Base-by-base conservation (phyloP, 2,113 vertebrate species). In the Cottus gobio region DNA sequence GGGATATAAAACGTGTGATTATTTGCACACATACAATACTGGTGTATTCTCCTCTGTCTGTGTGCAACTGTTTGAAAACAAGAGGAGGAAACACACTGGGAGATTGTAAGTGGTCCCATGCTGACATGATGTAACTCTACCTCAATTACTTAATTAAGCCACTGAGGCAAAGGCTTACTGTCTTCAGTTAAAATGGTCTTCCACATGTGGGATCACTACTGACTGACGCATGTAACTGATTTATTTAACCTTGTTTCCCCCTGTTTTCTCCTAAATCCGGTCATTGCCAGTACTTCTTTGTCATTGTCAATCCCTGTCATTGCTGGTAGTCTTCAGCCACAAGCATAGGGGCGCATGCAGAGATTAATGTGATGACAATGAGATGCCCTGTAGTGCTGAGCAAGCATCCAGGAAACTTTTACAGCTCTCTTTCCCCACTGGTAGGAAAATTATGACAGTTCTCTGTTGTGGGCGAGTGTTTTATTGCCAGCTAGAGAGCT, bases 101-200 rank as follows among this genome's bases (percentile, higher is more conserved):
- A 67, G 28, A 61, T 44, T 71, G 0, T 72, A 85, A 85, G 72
- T 80, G 71, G 60, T 83, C 26, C 63, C 73, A 73, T 85, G 39
- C 31, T 76, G 56, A 77, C 46, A 72, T 87, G 77, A 87, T 71
- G 66, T 77, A 83, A 80, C 80, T 82, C 44, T 67, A 34, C 54
- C 39, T 78, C 37, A 85, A 63, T 77, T 3, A 78, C 79, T 85
- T 84, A 76, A 90, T 84, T 57, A 54, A 48, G 37, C 66, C 87
- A 86, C 57, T 86, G 89, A 73, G 39, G 39, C 12, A 75, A 82
- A 87, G 69, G 62, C 52, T 85, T 58, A 81, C 26, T 3, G 22
- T 80, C 57, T 69, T 81, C 77, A 73, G 34, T 82, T 85, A 82
- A 74, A 89, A 84, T 71, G 30, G 13, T 20, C 64, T 50, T 13